Evolutionary conservation across 2,113 vertebrate species (phyloP).

Genomic region (Tautogolabrus adspersus): DNA sequence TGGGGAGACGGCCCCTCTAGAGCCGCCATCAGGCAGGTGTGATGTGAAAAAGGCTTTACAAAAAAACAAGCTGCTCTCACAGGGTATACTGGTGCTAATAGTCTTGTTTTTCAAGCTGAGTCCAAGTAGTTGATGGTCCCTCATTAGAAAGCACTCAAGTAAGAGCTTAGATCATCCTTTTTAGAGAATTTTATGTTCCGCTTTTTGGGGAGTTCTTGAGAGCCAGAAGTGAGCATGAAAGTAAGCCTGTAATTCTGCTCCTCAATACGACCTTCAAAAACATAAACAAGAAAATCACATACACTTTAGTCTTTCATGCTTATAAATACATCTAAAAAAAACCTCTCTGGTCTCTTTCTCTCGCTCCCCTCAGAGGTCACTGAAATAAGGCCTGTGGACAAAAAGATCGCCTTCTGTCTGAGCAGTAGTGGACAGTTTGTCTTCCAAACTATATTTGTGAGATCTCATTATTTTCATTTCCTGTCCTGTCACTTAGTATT

Average conservation of each 20-base stretch:
- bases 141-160: slow-evolving; percentile 16
- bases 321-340: slow-evolving; percentile 18
- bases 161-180: slow-evolving; percentile 36
- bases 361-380: slow-evolving; percentile 51
- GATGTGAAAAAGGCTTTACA: background rate
- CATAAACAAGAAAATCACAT: slow-evolving; percentile 10
- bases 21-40: background rate
- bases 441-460: slow-evolving; percentile 72
- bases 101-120: slow-evolving; percentile 8
- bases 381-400: slow-evolving; percentile 52
- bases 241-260: slow-evolving; percentile 5
- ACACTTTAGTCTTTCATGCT: slow-evolving; percentile 15
- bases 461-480: slow-evolving; percentile 81
- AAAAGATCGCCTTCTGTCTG: slow-evolving; percentile 64
- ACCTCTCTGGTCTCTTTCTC: background rate
- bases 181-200: background rate
- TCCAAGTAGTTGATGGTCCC: background rate
- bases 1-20: too few relatives aligned
- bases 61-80: slow-evolving; percentile 4
- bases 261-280: slow-evolving; percentile 37
- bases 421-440: slow-evolving; percentile 55
- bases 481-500: slow-evolving; percentile 79
- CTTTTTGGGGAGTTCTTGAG: slow-evolving; percentile 2
- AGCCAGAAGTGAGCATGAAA: slow-evolving; percentile 15
- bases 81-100: background rate